Base-by-base conservation (phyloP, 2,797 vertebrate species). In the Petrocephalus sullivani region DNA sequence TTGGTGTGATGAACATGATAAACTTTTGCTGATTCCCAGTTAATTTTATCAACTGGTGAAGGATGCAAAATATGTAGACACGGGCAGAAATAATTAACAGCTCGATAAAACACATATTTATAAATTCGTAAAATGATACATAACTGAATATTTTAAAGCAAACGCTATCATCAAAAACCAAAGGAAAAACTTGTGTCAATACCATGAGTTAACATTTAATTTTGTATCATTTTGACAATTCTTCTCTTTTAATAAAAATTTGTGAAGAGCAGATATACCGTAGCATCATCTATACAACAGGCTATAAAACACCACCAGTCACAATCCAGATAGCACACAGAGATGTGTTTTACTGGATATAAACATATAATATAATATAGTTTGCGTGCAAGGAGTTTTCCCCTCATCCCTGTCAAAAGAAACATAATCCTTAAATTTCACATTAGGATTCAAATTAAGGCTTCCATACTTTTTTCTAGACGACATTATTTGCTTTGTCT, bases 351-450 rank as follows among this genome's bases (percentile, higher is more conserved):
- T 96, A 96, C 96, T 94, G 94, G 98, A 98, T 98, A 97, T 96
- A 97, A 97, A 99, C 98, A 98, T 98, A 97, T 98, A 98, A 78
- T 78, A 96, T 99, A 98, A 98, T 97, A 98, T 98, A 98, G 96
- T 95, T 98, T 97, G 98, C 98, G 98, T 99, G 98, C 98, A 99
- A 97, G 97, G 96, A 97, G 97, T 96, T 96, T 95, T 95, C 94
- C 94, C 61, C 61, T 53, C 49, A 85, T 85, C 81, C 33, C 58
- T 75, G 28, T 95, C 96, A 95, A 85, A 84, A 89, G 90, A 90
- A 90, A 90, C 87, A 89, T 87, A 89, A 92, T 95, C 95, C 95
- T 96, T 96, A 96, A 94, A 95, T 96, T 96, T 95, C 96, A 95
- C 94, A 95, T 95, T 92, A 94, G 88, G 88, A 82, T 95, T 94